A percentile compares a stretch with the other conserved stretches of the same genome.
Evolutionary conservation across 64 coral and sea anemone genomes (phyloP).

Genomic region (Platygyra sinensis): DNA sequence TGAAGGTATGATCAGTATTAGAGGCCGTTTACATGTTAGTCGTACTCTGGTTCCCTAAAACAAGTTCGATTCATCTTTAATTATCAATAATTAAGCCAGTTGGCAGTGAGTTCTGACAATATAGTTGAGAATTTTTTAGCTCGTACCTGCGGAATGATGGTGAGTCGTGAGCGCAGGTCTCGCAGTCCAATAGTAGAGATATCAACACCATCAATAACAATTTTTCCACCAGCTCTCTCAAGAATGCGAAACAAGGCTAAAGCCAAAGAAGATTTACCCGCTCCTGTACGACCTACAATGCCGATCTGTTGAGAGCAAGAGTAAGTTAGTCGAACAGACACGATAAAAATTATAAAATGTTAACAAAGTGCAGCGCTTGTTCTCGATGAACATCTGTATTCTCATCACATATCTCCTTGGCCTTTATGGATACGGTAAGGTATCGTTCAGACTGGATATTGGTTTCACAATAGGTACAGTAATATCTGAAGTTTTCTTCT

Average conservation of each 20-base stretch:
- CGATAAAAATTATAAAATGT: too few relatives aligned
- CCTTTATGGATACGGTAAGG: too few relatives aligned
- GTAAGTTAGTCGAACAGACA: neutral
- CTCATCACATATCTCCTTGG: too few relatives aligned
- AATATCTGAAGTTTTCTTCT: too few relatives aligned
- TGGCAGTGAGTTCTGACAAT: neutral
- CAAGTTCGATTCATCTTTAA: too few relatives aligned
- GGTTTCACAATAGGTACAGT: too few relatives aligned
- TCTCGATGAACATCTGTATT: too few relatives aligned
- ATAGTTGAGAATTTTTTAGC: neutral
- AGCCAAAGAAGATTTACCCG: slow-evolving; percentile 71
- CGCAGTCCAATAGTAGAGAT: slow-evolving; percentile 84
- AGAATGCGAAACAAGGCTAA: slow-evolving; percentile 81
- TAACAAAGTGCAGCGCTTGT: too few relatives aligned
- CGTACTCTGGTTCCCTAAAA: too few relatives aligned
- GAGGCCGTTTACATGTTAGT: too few relatives aligned
- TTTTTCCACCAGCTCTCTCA: slow-evolving; percentile 67
- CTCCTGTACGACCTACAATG: slow-evolving; percentile 80
- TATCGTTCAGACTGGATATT: too few relatives aligned
- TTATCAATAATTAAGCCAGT: neutral
- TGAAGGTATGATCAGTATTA: too few relatives aligned
- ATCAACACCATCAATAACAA: slow-evolving; percentile 75
- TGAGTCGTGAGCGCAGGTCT: slow-evolving; percentile 74
- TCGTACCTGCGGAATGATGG: slow-evolving; percentile 79
- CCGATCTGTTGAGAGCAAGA: slow-evolving; percentile 44